Evolutionary conservation across 2,797 vertebrate species (phyloP), one percentile per base, ranked within the genome.

Genomic region (Hyperoplus immaculatus): DNA sequence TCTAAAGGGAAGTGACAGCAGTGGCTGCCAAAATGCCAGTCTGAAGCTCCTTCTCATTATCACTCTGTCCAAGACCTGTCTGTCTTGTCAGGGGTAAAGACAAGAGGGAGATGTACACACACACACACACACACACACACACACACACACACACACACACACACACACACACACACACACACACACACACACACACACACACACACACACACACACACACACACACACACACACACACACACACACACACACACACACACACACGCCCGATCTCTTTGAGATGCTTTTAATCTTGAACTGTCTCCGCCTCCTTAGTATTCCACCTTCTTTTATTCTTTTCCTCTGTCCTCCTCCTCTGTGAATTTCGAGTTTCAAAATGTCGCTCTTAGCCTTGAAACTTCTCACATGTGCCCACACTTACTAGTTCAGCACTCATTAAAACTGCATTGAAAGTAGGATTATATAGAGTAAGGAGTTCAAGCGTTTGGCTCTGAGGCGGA

Each of bases 41-140:
- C 86, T 88, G 84, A 84, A 65, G 69, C 87, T 85, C 50, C 81
- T 82, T 91, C 87, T 90, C 88, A 94, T 95, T 94, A 93, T 89
- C 83, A 38, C 87, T 83, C 80, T 76, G 85, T 93, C 87, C 85
- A 89, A 87, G 78, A 88, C 86, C 89, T 90, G 87, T 87, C 82
- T 78, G 73, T 74, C 81, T 82, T 87, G 81, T 90, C 91, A 87
- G 81, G 68, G 62, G 57, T 16, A 62, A 66, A 84, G 72, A 81
- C 76, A 53, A 63, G 72, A 76, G 76, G 51, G 29, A 79, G 13
- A 60, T 0, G 3, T 7, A 43, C 29, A 47, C 67, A 75, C 53
- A 63, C 59, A 64, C 39, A 66, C 21, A 65, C 18, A 62, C 18
- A 62, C 43, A 79, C 57, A 74, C 75, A 78, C 53, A 66, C 29